Conservation (phyloP, 2,888 invertebrate genomes). For the Cosmopolites sordidus region DNA sequence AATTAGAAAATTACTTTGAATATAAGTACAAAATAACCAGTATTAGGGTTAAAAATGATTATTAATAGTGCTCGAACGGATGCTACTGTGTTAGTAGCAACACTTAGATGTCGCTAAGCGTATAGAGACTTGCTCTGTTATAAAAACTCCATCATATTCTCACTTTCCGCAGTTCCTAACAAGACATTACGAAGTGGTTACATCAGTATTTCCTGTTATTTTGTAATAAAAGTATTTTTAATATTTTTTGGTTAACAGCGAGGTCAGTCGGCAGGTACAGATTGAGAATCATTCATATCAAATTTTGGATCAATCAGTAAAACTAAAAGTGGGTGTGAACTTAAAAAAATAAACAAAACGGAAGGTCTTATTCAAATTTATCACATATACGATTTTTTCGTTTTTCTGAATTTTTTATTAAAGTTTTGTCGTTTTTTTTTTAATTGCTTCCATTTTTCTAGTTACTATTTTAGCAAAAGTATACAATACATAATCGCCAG, state of each 20-base stretch:
- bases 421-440: constrained; percentile 39
- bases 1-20: constrained; percentile 28
- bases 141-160: constrained; percentile 29
- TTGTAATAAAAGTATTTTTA: constrained; percentile 16
- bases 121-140: constrained; percentile 48
- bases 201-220: constrained; percentile 23
- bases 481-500: constrained; percentile 42
- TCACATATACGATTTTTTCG: constrained; percentile 30
- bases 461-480: constrained; percentile 45
- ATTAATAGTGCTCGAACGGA: constrained; percentile 25
- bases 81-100: constrained; percentile 22
- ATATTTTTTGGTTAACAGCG: constrained; percentile 43
- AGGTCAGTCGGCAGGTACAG: constrained; percentile 47
- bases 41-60: constrained; percentile 30
- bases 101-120: constrained; percentile 37
- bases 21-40: constrained; percentile 41
- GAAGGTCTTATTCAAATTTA: constrained; percentile 25
- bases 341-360: constrained; percentile 10
- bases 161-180: constrained; percentile 13
- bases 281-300: constrained; percentile 1
- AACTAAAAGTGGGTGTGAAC: not conserved
- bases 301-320: not conserved
- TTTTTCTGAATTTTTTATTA: constrained; percentile 32
- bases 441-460: constrained; percentile 37
- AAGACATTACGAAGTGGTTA: constrained; percentile 13